These are phyloP conservation scores for Anarhynchus alexandrinus DNA, from an alignment of 2,113 vertebrate genomes.

Conservation along the genomic window DNA sequence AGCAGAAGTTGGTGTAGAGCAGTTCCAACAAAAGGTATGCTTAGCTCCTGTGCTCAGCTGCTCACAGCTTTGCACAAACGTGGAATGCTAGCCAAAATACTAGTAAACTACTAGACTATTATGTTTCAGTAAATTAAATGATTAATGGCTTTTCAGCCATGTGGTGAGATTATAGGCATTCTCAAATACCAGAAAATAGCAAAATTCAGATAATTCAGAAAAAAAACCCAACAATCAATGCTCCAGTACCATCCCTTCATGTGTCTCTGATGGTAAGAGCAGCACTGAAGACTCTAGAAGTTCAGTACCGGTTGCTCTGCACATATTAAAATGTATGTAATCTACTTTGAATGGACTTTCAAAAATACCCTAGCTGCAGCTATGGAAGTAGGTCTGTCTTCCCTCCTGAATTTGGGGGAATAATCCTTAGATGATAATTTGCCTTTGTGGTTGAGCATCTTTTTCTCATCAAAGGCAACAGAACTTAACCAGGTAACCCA, in stretches of 20 bases:
- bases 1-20: background rate
- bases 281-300: background rate
- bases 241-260: background rate
- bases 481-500: background rate
- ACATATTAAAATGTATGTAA: background rate
- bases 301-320: background rate
- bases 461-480: background rate
- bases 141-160: background rate
- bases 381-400: background rate
- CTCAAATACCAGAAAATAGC: background rate
- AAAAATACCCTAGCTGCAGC: background rate
- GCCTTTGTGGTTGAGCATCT: background rate
- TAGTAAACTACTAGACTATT: background rate
- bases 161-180: background rate
- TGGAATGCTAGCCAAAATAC: background rate
- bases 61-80: background rate
- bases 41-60: background rate
- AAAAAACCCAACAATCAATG: fast-evolving
- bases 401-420: background rate
- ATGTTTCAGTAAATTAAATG: background rate
- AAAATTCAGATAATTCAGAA: background rate
- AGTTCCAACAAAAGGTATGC: background rate
- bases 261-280: background rate
- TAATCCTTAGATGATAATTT: background rate
- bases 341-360: background rate